These are phyloP conservation scores for Centrocercus urophasianus DNA, from an alignment of 2,113 vertebrate genomes.

Conservation along the genomic window DNA sequence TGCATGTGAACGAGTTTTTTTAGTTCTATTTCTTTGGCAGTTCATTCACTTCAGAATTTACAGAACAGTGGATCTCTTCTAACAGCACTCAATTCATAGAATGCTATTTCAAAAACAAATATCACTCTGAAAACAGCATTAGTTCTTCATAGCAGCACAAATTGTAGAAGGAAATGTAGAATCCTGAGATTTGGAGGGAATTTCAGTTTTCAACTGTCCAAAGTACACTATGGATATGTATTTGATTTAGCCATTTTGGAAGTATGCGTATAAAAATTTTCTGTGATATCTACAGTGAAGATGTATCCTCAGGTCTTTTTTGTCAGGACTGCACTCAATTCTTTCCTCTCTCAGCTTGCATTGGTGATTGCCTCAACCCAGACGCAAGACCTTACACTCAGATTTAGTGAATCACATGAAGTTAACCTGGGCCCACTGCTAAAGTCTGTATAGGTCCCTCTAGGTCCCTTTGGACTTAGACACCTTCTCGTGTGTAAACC, in stretches of 20 bases:
- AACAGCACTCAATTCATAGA: background rate
- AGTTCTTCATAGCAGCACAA: background rate
- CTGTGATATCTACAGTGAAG: background rate
- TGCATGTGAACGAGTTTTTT: background rate
- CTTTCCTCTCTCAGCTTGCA: too few species aligned
- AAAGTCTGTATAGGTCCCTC: too few species aligned
- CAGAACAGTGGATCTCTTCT: background rate
- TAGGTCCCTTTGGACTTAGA: too few species aligned
- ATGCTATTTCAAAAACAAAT: background rate
- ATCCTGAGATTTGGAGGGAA: background rate
- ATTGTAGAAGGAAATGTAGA: background rate
- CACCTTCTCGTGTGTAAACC: too few species aligned
- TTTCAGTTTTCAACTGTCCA: background rate
- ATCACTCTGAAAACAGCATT: background rate
- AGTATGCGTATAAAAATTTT: background rate
- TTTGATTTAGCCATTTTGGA: background rate
- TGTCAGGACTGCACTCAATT: too few species aligned
- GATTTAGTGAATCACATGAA: too few species aligned
- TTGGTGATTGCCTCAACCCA: too few species aligned
- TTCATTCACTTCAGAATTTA: background rate
- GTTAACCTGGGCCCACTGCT: too few species aligned
- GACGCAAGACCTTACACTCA: too few species aligned
- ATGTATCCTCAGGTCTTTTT: too few species aligned
- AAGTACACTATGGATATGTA: background rate
- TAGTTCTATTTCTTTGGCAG: background rate